These are phyloP conservation scores for Eubasilissa splendida DNA, from an alignment of 2,888 invertebrate genomes.

Conservation along the genomic window DNA sequence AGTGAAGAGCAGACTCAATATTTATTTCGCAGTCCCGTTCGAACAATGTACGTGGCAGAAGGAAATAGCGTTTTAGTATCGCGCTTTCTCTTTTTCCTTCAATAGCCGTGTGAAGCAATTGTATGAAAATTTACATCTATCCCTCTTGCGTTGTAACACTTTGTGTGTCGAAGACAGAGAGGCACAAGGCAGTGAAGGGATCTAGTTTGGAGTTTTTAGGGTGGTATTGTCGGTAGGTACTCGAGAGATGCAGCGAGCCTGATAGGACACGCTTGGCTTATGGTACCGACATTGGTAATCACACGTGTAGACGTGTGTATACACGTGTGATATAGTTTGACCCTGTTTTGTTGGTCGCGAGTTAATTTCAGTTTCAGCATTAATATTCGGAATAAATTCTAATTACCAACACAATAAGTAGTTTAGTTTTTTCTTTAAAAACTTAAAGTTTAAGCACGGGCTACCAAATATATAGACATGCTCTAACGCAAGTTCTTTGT, in stretches of 20 bases:
- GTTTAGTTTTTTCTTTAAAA: background rate
- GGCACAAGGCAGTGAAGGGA: background rate
- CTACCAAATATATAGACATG: background rate
- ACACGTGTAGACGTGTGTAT: background rate
- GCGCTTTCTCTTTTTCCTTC: constrained; percentile 33
- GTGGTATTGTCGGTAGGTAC: constrained; percentile 33
- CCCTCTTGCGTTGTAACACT: constrained; percentile 4
- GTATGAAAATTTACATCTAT: constrained; percentile 41
- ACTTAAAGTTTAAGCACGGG: background rate
- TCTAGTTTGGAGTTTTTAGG: constrained; percentile 37
- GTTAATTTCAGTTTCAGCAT: background rate
- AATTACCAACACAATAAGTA: background rate
- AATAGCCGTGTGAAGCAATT: constrained; percentile 12
- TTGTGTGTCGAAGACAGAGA: constrained; percentile 14
- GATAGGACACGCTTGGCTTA: constrained; percentile 43
- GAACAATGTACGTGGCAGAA: constrained; percentile 16
- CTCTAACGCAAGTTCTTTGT: background rate
- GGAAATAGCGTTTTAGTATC: constrained; percentile 33
- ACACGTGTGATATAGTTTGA: background rate
- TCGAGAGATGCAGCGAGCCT: constrained; percentile 49
- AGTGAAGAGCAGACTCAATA: constrained; percentile 3
- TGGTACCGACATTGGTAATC: constrained; percentile 1
- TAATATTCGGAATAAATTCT: background rate
- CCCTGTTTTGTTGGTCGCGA: background rate
- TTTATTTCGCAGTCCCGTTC: constrained; percentile 1